These are phyloP conservation scores for Antheraea mylitta DNA, from an alignment of 1,140 invertebrate species.

Conservation along the genomic window DNA sequence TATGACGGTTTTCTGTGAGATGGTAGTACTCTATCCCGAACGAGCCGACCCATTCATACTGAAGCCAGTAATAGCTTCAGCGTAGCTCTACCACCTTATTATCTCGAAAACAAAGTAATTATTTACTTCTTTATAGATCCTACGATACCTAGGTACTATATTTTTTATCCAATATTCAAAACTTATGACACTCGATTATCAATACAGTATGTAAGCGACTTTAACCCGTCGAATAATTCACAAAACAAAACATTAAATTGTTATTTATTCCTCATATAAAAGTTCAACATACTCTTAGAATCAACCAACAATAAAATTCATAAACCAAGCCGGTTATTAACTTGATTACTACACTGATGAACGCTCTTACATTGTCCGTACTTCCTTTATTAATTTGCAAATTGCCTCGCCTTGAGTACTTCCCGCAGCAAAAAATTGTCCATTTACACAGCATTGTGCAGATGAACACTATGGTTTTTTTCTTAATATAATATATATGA, in stretches of 20 bases:
- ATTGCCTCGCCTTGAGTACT: slow-evolving; percentile 25
- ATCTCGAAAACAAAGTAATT: too few species aligned
- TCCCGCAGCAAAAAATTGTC: slow-evolving; percentile 26
- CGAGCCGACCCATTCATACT: too few species aligned
- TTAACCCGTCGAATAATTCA: background rate
- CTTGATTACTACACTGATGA: slow-evolving; percentile 15
- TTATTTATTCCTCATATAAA: background rate
- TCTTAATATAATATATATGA: too few species aligned
- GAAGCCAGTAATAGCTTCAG: too few species aligned
- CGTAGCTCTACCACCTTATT: too few species aligned
- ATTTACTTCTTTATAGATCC: too few species aligned
- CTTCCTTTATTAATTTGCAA: slow-evolving; percentile 37
- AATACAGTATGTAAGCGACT: too few species aligned
- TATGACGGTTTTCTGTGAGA: too few species aligned
- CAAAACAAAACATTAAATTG: background rate
- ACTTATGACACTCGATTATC: too few species aligned
- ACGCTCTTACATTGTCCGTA: slow-evolving; percentile 19
- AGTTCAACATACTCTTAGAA: slow-evolving; percentile 1
- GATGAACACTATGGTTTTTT: background rate
- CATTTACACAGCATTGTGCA: background rate
- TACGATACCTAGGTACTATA: too few species aligned
- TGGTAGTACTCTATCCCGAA: too few species aligned
- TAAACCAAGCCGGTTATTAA: slow-evolving; percentile 20
- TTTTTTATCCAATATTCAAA: too few species aligned
- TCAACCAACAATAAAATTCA: slow-evolving; percentile 7